Percentiles rank a stretch among this genome's conserved stretches.
phyloP scores from a whole-genome alignment of 1,140 invertebrate genomes.

The Drosophila orena region DNA sequence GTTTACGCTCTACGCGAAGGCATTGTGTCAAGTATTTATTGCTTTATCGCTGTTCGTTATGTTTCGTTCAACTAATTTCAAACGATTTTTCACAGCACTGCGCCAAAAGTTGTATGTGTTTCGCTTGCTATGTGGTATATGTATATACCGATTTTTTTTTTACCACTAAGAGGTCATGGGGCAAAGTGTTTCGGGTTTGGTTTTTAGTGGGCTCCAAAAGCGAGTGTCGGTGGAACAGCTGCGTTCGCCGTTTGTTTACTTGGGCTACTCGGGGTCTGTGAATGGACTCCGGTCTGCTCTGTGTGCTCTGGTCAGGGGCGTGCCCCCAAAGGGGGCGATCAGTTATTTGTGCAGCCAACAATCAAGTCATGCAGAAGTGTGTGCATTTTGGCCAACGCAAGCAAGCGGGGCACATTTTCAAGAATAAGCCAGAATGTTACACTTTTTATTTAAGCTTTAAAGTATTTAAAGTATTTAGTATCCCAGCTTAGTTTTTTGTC shows the following conservation, averaged over 20 bases:
- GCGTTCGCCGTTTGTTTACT: constrained; percentile 68
- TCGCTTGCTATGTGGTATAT: constrained; percentile 16
- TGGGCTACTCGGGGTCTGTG: constrained; percentile 52
- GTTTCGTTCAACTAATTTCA: constrained; percentile 70
- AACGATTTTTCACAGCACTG: constrained; percentile 64
- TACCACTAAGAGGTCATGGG: constrained; percentile 28
- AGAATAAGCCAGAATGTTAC: neutral
- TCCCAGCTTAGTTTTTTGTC: too few relatives aligned
- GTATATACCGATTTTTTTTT: constrained; percentile 14
- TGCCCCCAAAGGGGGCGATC: neutral
- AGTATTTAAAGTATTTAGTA: too few relatives aligned
- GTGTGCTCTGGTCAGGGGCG: constrained; percentile 14
- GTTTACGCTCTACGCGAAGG: constrained; percentile 42
- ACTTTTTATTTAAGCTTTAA: too few relatives aligned
- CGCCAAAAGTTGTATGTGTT: constrained; percentile 30
- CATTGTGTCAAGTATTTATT: constrained; percentile 70
- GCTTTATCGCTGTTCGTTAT: constrained; percentile 61
- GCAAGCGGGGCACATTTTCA: too few relatives aligned
- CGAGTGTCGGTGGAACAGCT: constrained; percentile 47
- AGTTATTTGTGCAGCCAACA: neutral
- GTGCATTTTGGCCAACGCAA: too few relatives aligned
- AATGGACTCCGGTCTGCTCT: constrained; percentile 16
- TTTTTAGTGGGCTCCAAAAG: constrained; percentile 1
- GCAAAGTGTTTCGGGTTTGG: constrained; percentile 11
- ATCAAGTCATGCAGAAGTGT: neutral